Evolutionary conservation across 2,888 invertebrate species (phyloP), one percentile per base, ranked within the genome.

Genomic region (Ophion costatus): DNA sequence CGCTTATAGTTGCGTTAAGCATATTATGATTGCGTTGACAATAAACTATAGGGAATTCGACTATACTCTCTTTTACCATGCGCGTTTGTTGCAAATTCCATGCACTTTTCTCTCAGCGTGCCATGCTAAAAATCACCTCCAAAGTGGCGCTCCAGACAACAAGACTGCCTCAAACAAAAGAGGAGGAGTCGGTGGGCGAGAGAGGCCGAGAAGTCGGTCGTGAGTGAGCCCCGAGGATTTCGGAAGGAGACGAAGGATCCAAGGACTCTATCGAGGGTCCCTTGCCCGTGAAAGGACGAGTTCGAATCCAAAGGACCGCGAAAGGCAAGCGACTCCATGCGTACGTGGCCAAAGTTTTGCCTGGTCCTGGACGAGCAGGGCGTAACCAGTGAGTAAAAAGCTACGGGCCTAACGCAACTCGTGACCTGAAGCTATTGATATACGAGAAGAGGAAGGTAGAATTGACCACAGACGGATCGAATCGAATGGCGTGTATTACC

Each of bases 191-290:
- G 45, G 81, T 82, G 86, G 85, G 83, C 79, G 87, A 84, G 82
- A 78, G 78, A 45, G n/a, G n/a, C 33, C 61, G 70, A 24, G 59
- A 67, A 76, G 42, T 45, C 64, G 76, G 57, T 20, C 67, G 57
- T 38, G 66, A 22, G 64, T 42, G 56, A 66, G 66, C 38, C 66
- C 57, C 64, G 22, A 82, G 70, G 79, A 82, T 76, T 82, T 42
- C 61, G 67, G 66, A 71, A 20, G 67, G 76, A 78, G 79, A 77
- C 70, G 70, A 82, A 83, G 85, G 80, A 85, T 82, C 82, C 74
- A 83, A 78, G 83, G 70, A 84, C 80, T 79, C 82, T 75, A 64
- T 75, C 63, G 29, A 63, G 74, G 86, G 84, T 84, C 84, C 80
- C 80, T 84, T 73, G 59, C 83, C 11, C 74, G 51, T 67, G 59